phyloP scores from a whole-genome alignment of 2,113 vertebrate species.

The Thymallus thymallus region DNA sequence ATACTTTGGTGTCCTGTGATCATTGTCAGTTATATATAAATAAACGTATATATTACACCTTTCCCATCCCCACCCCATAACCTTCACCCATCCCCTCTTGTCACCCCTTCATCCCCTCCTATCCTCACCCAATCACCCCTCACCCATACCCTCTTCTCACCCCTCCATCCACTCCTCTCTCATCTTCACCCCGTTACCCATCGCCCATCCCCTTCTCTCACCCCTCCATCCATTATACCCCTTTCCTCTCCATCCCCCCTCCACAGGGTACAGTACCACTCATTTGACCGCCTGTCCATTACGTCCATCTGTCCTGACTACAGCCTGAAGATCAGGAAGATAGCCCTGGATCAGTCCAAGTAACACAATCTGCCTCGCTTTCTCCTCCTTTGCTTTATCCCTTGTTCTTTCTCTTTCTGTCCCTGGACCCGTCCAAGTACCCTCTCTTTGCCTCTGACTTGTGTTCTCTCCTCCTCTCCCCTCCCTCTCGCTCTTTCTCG shows the following conservation, averaged over 20 bases:
- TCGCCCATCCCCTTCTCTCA: conserved; percentile 1
- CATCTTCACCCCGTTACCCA: not conserved
- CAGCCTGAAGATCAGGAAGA: conserved; percentile 79
- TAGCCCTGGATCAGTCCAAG: conserved; percentile 78
- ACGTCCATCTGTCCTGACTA: conserved; percentile 80
- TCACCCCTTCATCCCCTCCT: too few relatives aligned
- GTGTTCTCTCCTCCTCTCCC: not conserved
- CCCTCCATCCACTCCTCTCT: too few relatives aligned
- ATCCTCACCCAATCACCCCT: too few relatives aligned
- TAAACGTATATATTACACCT: too few relatives aligned
- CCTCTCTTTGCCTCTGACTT: conserved; percentile 2
- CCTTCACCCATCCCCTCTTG: too few relatives aligned
- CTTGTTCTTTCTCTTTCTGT: conserved; percentile 20
- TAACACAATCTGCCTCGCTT: conserved; percentile 56
- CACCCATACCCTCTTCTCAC: too few relatives aligned
- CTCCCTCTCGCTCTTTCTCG: conserved; percentile 6
- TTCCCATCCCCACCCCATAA: too few relatives aligned
- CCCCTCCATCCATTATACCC: conserved; percentile 22
- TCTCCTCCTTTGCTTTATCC: not conserved
- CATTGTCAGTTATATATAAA: too few relatives aligned
- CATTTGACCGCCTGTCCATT: conserved; percentile 79
- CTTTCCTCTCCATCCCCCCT: conserved; percentile 40
- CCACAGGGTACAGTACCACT: conserved; percentile 74
- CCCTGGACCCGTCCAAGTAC: not conserved
- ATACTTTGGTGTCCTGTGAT: too few relatives aligned